These are phyloP conservation scores for Phrynocephalus forsythii DNA, from an alignment of 2,797 vertebrate species.

Conservation along the genomic window DNA sequence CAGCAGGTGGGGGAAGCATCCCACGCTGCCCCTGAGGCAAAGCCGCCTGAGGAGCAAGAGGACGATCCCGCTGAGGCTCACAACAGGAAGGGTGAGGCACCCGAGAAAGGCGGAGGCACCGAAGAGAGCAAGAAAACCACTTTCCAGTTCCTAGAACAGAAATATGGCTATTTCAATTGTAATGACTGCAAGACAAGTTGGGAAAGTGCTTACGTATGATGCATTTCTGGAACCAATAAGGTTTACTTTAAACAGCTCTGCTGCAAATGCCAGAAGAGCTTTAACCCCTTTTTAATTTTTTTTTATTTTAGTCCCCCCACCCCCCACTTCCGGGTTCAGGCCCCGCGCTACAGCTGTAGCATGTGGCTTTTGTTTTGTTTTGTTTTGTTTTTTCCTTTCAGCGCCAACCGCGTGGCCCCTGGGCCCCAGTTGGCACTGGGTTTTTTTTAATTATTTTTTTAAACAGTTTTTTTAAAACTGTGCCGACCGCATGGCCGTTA, in stretches of 20 bases:
- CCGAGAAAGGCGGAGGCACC: not conserved
- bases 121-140: constrained; percentile 19
- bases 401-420: no score
- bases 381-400: no score
- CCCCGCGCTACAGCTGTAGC: no score
- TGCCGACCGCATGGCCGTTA: no score
- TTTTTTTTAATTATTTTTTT: no score
- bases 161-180: constrained; percentile 96
- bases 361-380: no score
- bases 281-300: constrained; percentile 85
- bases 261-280: constrained; percentile 90
- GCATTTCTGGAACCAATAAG: constrained; percentile 95
- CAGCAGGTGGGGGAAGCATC: no score
- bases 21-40: not conserved
- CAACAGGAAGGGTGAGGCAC: fast-evolving
- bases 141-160: constrained; percentile 96
- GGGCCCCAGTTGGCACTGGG: no score
- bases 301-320: no score
- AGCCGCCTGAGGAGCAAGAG: not conserved
- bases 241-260: constrained; percentile 98
- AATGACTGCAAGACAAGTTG: constrained; percentile 94
- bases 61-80: fast-evolving
- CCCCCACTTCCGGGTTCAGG: no score
- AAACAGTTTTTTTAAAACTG: no score
- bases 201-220: constrained; percentile 98